A percentile compares a stretch with the other conserved stretches of the same genome.
These are phyloP conservation scores for Polypedilum pembai DNA, from an alignment of 1,140 invertebrate genomes.

Conservation along the genomic window DNA sequence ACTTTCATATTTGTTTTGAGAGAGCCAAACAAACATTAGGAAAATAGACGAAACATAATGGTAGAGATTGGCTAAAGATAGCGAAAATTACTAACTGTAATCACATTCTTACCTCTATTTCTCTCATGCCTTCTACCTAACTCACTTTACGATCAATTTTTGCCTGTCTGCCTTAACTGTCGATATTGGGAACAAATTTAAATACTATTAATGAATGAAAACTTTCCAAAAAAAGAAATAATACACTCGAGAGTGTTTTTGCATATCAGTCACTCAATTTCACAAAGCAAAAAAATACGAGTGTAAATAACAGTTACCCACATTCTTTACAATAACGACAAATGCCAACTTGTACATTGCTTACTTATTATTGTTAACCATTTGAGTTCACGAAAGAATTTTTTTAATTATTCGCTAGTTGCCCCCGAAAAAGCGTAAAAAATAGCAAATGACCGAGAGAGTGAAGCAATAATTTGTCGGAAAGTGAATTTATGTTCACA, in stretches of 20 bases:
- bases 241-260: background rate
- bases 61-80: background rate
- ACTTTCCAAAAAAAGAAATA: background rate
- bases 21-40: background rate
- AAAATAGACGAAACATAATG: background rate
- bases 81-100: slow-evolving; percentile 18
- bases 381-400: background rate
- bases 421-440: background rate
- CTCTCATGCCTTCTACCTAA: background rate
- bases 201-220: slow-evolving; percentile 2
- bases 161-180: slow-evolving; percentile 8
- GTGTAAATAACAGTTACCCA: slow-evolving; percentile 17
- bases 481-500: background rate
- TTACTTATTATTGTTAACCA: background rate
- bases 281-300: slow-evolving; percentile 1
- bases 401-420: background rate
- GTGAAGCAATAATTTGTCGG: background rate
- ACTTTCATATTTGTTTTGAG: slow-evolving; percentile 3
- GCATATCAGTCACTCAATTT: background rate
- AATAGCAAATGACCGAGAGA: background rate
- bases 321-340: slow-evolving; percentile 3
- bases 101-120: background rate
- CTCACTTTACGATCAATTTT: background rate
- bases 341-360: background rate
- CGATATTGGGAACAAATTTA: slow-evolving; percentile 13